phyloP scores from a whole-genome alignment of 2,888 invertebrate species.

The Pterostichus madidus region DNA sequence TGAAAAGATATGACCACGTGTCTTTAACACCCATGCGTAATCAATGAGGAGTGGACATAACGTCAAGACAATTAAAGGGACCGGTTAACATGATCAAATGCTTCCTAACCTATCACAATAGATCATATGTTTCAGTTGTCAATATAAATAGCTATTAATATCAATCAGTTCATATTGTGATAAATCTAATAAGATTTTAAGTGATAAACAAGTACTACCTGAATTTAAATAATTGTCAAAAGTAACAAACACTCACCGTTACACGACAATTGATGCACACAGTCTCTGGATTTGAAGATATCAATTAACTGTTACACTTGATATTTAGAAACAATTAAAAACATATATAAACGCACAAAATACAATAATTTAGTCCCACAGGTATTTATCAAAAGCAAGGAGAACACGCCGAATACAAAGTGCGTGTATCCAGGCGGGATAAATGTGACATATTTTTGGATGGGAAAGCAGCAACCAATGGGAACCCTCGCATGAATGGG shows the following conservation, averaged over 20 bases:
- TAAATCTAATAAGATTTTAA: constrained; percentile 33
- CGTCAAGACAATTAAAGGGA: constrained; percentile 55
- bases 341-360: constrained; percentile 54
- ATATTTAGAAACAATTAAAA: constrained; percentile 55
- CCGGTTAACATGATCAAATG: constrained; percentile 33
- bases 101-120: constrained; percentile 61
- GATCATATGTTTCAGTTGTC: constrained; percentile 59
- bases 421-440: constrained; percentile 67
- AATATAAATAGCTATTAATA: constrained; percentile 36
- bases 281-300: constrained; percentile 45
- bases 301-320: constrained; percentile 48
- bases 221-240: constrained; percentile 31
- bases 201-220: constrained; percentile 53
- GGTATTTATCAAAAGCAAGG: constrained; percentile 56
- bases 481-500: constrained; percentile 68
- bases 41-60: constrained; percentile 40
- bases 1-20: constrained; percentile 42
- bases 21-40: constrained; percentile 25
- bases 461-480: constrained; percentile 68
- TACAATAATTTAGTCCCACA: constrained; percentile 51
- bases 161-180: constrained; percentile 28
- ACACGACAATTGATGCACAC: constrained; percentile 51
- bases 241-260: constrained; percentile 62
- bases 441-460: constrained; percentile 69
- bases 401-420: constrained; percentile 65